Base-by-base conservation (phyloP, 2,888 invertebrate species). In the Agriotes lineatus region DNA sequence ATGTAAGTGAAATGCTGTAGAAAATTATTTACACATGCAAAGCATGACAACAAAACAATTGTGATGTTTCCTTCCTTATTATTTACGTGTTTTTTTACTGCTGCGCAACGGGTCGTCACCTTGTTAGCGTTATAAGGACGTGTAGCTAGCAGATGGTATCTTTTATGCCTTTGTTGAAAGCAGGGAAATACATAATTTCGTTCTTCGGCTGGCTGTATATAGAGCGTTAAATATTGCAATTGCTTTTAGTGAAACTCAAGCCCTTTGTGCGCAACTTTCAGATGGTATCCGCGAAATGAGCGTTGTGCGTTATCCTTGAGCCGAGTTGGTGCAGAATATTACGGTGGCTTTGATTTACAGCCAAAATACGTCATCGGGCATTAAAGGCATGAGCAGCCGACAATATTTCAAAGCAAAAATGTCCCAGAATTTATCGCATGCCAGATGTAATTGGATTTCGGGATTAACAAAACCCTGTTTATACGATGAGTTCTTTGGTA, bases 181-280 rank as follows among this genome's bases (percentile, higher is more conserved):
- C 48, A 19, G 9, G 14, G 22, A 48, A 48, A 52, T 52, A 52
- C 52, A 52, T 30, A 52, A 52, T 52, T 52, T 52, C 33, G 52
- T 33, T 12, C 52, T 30, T 52, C n/a, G 25, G 33, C 16, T 52
- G 22, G 12, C 50, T 33, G 52, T 33, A 52, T 52, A 14, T 33
- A 33, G 33, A 52, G 52, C 52, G 33, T 52, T 52, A 52, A 52
- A 52, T 52, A 52, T 52, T 52, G 52, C 50, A 50, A 50, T 50
- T 30, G 50, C 50, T 50, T 25, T 25, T 50, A 30, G 30, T 12
- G 18, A 7, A 30, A 52, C 18, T 33, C 18, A 10, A 12, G 33
- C 33, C 33, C 52, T 52, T 25, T 25, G 25, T 25, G 25, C 25
- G 7, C 3, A 25, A 25, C 4, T 25, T 25, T 25, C 25, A 25